Evolutionary conservation across 2,797 vertebrate genomes (phyloP).

Genomic region (Muscicapa striata): DNA sequence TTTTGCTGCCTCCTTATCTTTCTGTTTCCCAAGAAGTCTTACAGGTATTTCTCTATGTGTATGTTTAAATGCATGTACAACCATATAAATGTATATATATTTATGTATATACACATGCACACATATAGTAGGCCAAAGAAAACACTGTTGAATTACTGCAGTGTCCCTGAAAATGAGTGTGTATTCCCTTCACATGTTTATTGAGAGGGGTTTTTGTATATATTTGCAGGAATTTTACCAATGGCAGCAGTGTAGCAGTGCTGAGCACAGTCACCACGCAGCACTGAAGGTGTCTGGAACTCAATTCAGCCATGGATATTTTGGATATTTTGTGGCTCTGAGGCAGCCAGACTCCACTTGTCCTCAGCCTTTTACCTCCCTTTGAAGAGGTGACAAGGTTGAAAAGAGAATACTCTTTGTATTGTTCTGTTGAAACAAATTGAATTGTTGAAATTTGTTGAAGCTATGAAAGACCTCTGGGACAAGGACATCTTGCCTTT

Average conservation of each 20-base stretch:
- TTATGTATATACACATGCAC: background rate
- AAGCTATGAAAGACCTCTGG: background rate
- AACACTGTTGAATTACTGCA: background rate
- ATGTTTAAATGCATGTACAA: background rate
- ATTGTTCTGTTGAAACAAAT: no score
- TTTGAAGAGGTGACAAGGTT: background rate
- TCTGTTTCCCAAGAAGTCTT: background rate
- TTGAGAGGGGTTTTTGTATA: background rate
- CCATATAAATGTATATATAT: background rate
- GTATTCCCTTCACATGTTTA: accelerated
- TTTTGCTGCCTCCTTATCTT: background rate
- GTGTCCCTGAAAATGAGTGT: background rate
- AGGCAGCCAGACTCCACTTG: background rate
- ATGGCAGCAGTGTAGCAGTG: background rate
- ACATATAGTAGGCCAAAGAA: background rate
- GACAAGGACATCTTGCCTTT: background rate
- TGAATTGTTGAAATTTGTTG: background rate
- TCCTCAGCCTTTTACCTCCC: background rate
- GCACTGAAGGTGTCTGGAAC: no score
- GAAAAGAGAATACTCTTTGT: background rate
- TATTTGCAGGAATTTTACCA: background rate
- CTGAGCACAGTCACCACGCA: accelerated
- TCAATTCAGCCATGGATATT: accelerated
- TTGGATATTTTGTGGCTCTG: accelerated
- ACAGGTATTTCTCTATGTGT: background rate